Percentiles rank a stretch among this genome's conserved stretches.
Evolutionary conservation across 1,140 invertebrate genomes (phyloP).

Genomic region (Aplysia californica): DNA sequence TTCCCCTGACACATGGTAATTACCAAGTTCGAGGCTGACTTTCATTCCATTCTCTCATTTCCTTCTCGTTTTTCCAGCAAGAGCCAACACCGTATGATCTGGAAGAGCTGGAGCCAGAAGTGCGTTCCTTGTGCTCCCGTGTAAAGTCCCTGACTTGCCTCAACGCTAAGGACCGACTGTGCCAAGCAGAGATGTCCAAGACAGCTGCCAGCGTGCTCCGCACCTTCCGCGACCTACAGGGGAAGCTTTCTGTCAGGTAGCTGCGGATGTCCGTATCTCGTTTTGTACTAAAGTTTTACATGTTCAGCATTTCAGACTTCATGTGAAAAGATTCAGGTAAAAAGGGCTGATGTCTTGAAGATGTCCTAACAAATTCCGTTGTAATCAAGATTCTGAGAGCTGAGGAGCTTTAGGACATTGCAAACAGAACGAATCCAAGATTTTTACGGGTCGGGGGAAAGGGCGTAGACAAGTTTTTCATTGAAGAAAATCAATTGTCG

Average conservation of each 20-base stretch:
- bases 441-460: no score
- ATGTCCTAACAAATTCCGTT: not conserved
- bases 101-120: conserved; percentile 74
- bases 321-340: not conserved
- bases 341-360: not conserved
- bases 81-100: conserved; percentile 71
- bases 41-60: no score
- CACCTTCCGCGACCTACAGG: conserved; percentile 70
- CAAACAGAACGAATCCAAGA: no score
- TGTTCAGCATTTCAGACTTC: not conserved
- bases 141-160: conserved; percentile 74
- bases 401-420: not conserved
- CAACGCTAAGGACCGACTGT: conserved; percentile 74
- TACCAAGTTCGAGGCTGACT: no score
- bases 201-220: conserved; percentile 71
- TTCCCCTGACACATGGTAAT: no score
- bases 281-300: not conserved
- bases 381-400: not conserved
- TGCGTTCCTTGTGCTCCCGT: conserved; percentile 74
- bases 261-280: not conserved
- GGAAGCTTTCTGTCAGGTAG: conserved; percentile 27
- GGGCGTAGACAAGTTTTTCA: no score
- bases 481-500: no score
- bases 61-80: no score
- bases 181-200: conserved; percentile 77